Evolutionary conservation across 2,797 vertebrate species (phyloP).

Genomic region (Coranthus polyacanthus): DNA sequence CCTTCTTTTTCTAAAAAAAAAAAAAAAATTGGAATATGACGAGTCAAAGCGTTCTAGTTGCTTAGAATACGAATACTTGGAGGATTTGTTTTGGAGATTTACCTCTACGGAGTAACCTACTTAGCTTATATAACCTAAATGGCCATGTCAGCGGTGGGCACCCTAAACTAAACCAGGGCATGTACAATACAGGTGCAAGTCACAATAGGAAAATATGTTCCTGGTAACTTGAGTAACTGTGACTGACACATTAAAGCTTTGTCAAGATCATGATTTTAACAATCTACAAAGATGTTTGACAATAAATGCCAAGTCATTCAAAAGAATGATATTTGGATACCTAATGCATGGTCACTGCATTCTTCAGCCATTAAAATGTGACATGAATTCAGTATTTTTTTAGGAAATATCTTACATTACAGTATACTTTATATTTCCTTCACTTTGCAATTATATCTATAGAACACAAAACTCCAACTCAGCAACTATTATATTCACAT

Average conservation of each 20-base stretch:
- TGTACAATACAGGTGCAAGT: too few relatives aligned
- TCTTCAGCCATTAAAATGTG: constrained; percentile 4
- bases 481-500: constrained; percentile 30
- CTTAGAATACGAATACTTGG: too few relatives aligned
- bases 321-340: neutral
- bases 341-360: constrained; percentile 10
- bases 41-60: too few relatives aligned
- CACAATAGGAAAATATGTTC: neutral
- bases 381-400: constrained; percentile 10
- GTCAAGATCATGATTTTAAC: neutral
- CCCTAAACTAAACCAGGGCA: too few relatives aligned
- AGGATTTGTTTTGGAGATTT: too few relatives aligned
- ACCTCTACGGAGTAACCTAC: too few relatives aligned
- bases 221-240: neutral
- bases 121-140: too few relatives aligned
- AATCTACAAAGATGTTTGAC: neutral
- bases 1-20: too few relatives aligned
- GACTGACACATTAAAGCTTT: constrained; percentile 11
- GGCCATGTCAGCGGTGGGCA: too few relatives aligned
- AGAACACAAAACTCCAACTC: constrained; percentile 43
- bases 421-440: constrained; percentile 34
- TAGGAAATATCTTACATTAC: constrained; percentile 13
- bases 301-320: too few relatives aligned
- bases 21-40: too few relatives aligned
- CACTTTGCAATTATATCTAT: constrained; percentile 49